phyloP scores from a whole-genome alignment of 2,113 vertebrate species.

The Smithornis capensis region DNA sequence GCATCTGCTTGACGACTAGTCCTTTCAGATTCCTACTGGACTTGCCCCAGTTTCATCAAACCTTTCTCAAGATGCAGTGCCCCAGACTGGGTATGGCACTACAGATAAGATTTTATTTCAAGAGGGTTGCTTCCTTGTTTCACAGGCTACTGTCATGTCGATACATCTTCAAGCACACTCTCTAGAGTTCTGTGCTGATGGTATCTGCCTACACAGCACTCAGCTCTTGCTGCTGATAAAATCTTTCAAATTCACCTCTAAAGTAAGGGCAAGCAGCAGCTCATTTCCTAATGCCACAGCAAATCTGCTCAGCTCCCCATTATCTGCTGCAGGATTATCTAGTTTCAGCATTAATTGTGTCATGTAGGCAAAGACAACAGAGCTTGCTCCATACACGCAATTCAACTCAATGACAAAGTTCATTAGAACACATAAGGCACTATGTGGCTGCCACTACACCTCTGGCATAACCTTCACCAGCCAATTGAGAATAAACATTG shows the following conservation, averaged over 20 bases:
- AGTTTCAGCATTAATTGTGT: conserved; percentile 28
- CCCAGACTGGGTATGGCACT: neutral
- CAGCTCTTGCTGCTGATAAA: neutral
- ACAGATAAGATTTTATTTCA: neutral
- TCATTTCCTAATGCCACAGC: conserved; percentile 37
- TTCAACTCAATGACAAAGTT: neutral
- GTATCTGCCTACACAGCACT: neutral
- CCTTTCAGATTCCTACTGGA: neutral
- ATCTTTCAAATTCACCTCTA: conserved; percentile 36
- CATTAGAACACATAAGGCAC: neutral
- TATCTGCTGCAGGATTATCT: conserved; percentile 37
- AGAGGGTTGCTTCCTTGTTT: neutral
- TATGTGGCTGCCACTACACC: neutral
- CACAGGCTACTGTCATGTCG: neutral
- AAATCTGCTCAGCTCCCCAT: conserved; percentile 44
- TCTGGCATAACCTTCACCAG: neutral
- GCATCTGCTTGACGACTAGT: neutral
- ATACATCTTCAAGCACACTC: neutral
- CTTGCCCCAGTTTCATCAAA: neutral
- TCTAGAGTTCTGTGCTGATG: neutral
- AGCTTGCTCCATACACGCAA: neutral
- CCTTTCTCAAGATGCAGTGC: neutral
- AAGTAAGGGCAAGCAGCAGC: conserved; percentile 29
- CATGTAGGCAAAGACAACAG: conserved; percentile 29
- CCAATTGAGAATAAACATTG: neutral